Conservation (phyloP, 2,797 vertebrate genomes). For the Rachycentron canadum region DNA sequence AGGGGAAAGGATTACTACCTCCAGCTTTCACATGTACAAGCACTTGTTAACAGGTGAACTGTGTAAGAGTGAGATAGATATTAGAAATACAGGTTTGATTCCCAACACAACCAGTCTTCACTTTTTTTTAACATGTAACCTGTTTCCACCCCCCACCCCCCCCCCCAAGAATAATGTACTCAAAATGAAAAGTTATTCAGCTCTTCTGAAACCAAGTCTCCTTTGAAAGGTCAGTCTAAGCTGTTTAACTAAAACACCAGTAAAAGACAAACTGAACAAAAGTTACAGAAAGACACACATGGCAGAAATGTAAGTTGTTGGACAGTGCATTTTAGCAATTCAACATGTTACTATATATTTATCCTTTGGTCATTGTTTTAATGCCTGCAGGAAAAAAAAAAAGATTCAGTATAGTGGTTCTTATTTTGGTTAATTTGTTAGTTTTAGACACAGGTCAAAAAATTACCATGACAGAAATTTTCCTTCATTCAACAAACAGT, state of each 20-base stretch:
- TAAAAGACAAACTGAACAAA: too few relatives aligned
- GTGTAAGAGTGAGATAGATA: neutral
- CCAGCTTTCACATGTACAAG: neutral
- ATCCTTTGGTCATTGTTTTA: neutral
- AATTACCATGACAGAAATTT: too few relatives aligned
- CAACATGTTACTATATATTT: neutral
- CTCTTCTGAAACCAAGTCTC: too few relatives aligned
- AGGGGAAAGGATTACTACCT: neutral
- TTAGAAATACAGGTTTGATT: neutral
- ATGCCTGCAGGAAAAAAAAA: neutral
- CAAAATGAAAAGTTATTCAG: too few relatives aligned
- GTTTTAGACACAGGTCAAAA: neutral
- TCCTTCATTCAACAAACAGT: neutral
- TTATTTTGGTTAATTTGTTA: neutral
- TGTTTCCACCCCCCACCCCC: too few relatives aligned
- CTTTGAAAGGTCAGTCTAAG: too few relatives aligned
- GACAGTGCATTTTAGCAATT: neutral
- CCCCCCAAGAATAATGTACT: too few relatives aligned
- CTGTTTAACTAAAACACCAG: too few relatives aligned
- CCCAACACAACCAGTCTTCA: too few relatives aligned
- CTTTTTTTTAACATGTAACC: neutral
- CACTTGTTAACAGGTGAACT: neutral
- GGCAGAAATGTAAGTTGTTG: too few relatives aligned
- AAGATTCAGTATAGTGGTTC: neutral
- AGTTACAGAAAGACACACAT: too few relatives aligned